These are phyloP conservation scores for Athalia cordata DNA, from an alignment of 2,888 invertebrate species.

Conservation along the genomic window DNA sequence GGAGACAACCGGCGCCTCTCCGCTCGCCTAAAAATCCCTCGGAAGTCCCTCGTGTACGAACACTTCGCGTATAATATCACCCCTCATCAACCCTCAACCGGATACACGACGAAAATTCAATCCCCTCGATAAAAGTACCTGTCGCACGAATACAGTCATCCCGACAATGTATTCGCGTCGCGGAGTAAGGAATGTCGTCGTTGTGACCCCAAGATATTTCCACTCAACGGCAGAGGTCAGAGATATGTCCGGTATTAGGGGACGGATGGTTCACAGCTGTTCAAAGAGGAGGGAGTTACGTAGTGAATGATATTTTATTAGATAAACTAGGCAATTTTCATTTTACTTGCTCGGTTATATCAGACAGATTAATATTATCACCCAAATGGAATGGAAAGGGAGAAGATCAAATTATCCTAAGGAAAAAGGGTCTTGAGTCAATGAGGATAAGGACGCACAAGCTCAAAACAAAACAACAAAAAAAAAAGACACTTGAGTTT, in stretches of 20 bases:
- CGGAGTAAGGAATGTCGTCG: too few relatives aligned
- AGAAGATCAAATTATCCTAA: background rate
- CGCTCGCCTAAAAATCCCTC: constrained; percentile 32
- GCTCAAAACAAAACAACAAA: constrained; percentile 13
- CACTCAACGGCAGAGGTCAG: background rate
- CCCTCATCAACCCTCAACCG: background rate
- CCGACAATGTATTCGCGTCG: too few relatives aligned
- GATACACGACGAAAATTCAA: background rate
- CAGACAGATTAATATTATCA: too few relatives aligned
- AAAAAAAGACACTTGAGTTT: too few relatives aligned
- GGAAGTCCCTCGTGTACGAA: background rate
- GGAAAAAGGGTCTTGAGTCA: background rate
- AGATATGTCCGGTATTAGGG: background rate
- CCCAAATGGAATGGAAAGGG: background rate
- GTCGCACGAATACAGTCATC: too few relatives aligned
- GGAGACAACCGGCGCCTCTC: constrained; percentile 46
- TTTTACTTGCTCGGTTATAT: background rate
- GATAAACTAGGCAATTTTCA: too few relatives aligned
- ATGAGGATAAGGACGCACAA: constrained; percentile 1
- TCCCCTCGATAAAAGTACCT: background rate
- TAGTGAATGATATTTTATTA: background rate
- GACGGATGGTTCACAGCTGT: constrained; percentile 9
- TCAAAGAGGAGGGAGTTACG: background rate
- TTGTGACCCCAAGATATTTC: background rate
- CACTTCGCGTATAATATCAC: background rate